Percentiles rank a stretch among this genome's conserved stretches.
These are phyloP conservation scores for Lanius collurio DNA, from an alignment of 2,113 vertebrate species.

Conservation along the genomic window DNA sequence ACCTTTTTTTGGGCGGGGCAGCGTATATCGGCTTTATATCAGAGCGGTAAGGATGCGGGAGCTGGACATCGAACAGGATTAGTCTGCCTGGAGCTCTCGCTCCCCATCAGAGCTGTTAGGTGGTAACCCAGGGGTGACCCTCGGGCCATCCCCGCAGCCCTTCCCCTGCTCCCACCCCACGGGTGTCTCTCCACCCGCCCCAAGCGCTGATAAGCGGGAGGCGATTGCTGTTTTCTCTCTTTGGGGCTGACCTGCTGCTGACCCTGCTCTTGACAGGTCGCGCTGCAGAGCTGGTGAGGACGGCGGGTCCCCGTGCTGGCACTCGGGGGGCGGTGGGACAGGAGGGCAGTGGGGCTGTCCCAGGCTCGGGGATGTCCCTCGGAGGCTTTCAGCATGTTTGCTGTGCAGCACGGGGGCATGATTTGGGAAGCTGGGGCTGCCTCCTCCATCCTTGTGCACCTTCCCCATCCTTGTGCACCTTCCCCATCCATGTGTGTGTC, in stretches of 20 bases:
- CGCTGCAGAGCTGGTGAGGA: accelerated
- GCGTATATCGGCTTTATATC: accelerated
- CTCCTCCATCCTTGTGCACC: accelerated
- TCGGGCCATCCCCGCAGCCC: background rate
- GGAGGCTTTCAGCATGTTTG: accelerated
- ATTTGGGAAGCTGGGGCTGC: background rate
- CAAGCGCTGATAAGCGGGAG: background rate
- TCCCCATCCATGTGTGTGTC: accelerated
- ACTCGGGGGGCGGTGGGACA: accelerated
- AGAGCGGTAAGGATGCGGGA: accelerated
- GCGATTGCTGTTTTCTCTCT: slow-evolving; percentile 44
- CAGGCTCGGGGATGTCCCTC: background rate
- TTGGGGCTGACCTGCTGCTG: slow-evolving; percentile 20
- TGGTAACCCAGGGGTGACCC: slow-evolving; percentile 14
- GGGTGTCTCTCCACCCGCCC: background rate
- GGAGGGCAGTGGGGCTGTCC: accelerated
- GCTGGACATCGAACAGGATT: background rate
- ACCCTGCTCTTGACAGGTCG: slow-evolving; percentile 47
- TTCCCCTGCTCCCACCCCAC: background rate
- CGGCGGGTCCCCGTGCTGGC: accelerated
- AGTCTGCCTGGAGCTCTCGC: background rate
- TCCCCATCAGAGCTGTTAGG: background rate
- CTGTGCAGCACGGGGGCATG: accelerated
- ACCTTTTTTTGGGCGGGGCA: background rate
- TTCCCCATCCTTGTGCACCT: accelerated